These are phyloP conservation scores for Schizothorax lantsangensis DNA, from an alignment of 2,797 vertebrate species.

Conservation along the genomic window DNA sequence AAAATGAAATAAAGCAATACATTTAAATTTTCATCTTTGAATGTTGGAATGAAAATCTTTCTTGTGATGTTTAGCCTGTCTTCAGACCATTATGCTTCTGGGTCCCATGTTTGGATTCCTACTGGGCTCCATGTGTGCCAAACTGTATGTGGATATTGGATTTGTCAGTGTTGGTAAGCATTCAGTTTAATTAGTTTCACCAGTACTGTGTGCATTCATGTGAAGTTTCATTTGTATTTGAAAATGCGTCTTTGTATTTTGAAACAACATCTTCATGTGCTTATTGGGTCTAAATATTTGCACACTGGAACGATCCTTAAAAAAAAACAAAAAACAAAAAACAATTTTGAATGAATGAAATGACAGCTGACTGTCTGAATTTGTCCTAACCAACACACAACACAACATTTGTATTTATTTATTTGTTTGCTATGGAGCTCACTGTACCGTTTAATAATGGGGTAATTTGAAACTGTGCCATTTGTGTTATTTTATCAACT, in stretches of 20 bases:
- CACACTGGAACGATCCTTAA: neutral
- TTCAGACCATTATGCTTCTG: conserved; percentile 80
- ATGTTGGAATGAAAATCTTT: neutral
- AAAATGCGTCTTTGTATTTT: too few relatives aligned
- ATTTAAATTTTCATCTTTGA: neutral
- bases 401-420: too few relatives aligned
- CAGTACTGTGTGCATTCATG: neutral
- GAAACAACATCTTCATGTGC: neutral
- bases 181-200: neutral
- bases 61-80: conserved; percentile 72
- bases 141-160: conserved; percentile 81
- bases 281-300: neutral
- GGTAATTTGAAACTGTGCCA: too few relatives aligned
- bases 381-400: too few relatives aligned
- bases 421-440: too few relatives aligned
- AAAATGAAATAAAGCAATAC: neutral
- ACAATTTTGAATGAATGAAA: neutral
- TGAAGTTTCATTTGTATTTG: neutral
- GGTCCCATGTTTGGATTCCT: conserved; percentile 82
- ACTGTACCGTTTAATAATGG: too few relatives aligned
- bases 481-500: too few relatives aligned
- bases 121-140: conserved; percentile 79
- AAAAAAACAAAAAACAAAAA: neutral
- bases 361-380: too few relatives aligned
- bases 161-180: conserved; percentile 76